Base-by-base conservation (phyloP, 1,140 invertebrate species). In the Odontomachus brunneus region DNA sequence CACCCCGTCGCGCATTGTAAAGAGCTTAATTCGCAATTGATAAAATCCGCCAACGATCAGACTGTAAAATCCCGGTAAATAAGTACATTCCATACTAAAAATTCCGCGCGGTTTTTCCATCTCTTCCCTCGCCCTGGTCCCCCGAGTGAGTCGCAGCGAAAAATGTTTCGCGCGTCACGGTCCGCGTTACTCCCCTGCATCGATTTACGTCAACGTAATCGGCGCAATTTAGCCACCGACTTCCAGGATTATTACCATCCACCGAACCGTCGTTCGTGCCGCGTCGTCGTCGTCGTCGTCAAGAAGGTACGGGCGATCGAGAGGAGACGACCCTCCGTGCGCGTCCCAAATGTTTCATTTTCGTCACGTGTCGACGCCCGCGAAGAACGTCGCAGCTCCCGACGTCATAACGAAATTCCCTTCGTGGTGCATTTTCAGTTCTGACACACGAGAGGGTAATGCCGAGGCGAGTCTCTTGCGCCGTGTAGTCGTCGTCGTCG, bases 341-440 rank as follows among this genome's bases (percentile, higher is more conserved):
- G 49, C 75, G 75, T 55, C 75, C 51, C 65, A 71, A 80, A 80
- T 80, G 75, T 80, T 80, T 83, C 81, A 75, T 83, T 83, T 76
- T 59, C 73, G 72, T 76, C 72, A 82, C 71, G 67, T 74, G 71
- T 74, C 78, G 71, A 19, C 69, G 44, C 55, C 17, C 57, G 29
- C 75, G 75, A 80, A 80, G 75, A 80, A 80, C 65, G 75, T 82
- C 71, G 59, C 67, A 72, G 78, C 59, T 74, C 55, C 69, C 69
- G 55, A n/a, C 55, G 26, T 74, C 55, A 11, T 74, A 74, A 88
- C 72, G 78, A 73, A 85, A 88, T 88, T 87, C 85, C 49, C 82
- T 80, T 33, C 62, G 53, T 22, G 74, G 76, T 84, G 85, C 82
- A 87, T 87, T 87, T 87, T 74, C 85, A 87, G 38, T 65, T 57